Conservation (phyloP, 2,113 vertebrate genomes). For the Atlantisia rogersi region DNA sequence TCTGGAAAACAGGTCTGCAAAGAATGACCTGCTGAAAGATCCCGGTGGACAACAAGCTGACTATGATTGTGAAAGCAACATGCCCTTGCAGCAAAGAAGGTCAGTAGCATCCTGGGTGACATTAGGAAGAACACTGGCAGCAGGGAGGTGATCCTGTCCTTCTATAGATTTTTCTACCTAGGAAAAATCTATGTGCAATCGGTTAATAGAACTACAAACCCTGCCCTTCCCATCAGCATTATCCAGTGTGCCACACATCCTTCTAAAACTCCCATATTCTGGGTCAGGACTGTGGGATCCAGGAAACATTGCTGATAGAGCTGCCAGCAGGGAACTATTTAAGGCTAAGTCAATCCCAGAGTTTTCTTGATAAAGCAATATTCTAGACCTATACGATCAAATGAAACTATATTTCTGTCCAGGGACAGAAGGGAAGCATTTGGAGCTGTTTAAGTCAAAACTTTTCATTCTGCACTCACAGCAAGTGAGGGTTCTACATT, state of each 20-base stretch:
- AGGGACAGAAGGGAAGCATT: background rate
- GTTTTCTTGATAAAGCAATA: background rate
- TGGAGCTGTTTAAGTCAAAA: background rate
- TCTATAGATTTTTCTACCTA: background rate
- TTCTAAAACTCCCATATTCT: background rate
- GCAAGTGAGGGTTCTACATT: background rate
- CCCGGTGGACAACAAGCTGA: background rate
- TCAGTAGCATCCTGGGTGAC: background rate
- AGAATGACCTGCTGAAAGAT: background rate
- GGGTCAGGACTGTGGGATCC: background rate
- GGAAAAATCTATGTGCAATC: background rate
- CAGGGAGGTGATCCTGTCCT: background rate
- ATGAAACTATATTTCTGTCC: background rate
- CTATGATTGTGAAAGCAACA: accelerated
- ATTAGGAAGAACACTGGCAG: background rate
- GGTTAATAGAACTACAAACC: background rate
- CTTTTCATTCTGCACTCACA: background rate
- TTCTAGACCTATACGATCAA: background rate
- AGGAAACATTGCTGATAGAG: background rate
- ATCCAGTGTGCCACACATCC: background rate
- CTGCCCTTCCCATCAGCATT: background rate
- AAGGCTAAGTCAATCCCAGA: background rate
- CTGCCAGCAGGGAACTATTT: background rate
- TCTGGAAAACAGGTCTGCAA: background rate
- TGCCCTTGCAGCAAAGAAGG: background rate